A percentile compares a stretch with the other conserved stretches of the same genome.
Conservation (phyloP, 2,888 invertebrate species). For the Hybos culiciformis region DNA sequence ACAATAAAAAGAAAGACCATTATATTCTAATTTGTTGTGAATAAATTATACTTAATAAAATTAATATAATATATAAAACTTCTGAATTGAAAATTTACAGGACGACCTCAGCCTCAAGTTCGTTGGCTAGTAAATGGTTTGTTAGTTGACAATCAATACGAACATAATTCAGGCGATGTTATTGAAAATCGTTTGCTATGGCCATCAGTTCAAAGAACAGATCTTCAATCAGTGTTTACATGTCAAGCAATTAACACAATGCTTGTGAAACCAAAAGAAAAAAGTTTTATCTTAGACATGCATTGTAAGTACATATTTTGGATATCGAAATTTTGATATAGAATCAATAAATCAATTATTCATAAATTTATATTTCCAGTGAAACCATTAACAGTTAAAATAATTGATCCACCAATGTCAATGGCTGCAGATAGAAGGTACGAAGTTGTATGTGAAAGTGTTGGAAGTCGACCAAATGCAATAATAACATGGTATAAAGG, state of each 20-base stretch:
- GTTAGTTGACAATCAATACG: slow-evolving; percentile 66
- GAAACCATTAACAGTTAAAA: slow-evolving; percentile 66
- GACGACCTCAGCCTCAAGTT: slow-evolving; percentile 68
- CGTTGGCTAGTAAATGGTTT: slow-evolving; percentile 73
- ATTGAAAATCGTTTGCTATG: slow-evolving; percentile 70
- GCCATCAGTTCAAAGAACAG: slow-evolving; percentile 60
- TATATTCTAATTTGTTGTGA: no score
- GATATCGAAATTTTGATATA: not conserved
- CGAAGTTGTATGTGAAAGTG: slow-evolving; percentile 70
- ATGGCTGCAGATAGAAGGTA: slow-evolving; percentile 72
- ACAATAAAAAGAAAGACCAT: no score
- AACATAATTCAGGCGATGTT: slow-evolving; percentile 72
- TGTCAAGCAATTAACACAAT: slow-evolving; percentile 79
- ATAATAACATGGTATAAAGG: slow-evolving; percentile 84
- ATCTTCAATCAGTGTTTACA: slow-evolving; percentile 74
- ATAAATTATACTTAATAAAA: no score
- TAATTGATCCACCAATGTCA: slow-evolving; percentile 52
- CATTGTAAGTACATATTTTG: slow-evolving; percentile 52
- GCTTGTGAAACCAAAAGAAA: slow-evolving; percentile 64
- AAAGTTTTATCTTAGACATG: slow-evolving; percentile 61
- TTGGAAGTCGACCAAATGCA: slow-evolving; percentile 74
- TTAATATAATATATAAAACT: no score
- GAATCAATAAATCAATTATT: not conserved
- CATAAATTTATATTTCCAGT: slow-evolving; percentile 39
- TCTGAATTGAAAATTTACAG: no score